A percentile compares a stretch with the other conserved stretches of the same genome.
Evolutionary conservation across 2,113 vertebrate genomes (phyloP).

Genomic region (Meleagris gallopavo): DNA sequence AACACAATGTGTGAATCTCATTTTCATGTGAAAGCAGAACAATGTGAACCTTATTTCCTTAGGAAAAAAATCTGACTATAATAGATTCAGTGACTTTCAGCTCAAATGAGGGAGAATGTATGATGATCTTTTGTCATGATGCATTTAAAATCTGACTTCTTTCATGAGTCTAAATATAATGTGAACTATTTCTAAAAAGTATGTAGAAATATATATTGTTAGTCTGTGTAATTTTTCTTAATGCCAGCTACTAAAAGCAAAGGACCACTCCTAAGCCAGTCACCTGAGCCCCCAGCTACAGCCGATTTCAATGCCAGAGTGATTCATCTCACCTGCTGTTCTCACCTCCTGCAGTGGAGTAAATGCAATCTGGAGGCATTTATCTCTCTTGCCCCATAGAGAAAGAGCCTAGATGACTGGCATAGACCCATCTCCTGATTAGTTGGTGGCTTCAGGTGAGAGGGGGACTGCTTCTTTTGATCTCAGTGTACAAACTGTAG

Average conservation of each 20-base stretch:
- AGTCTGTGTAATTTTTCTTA: background rate
- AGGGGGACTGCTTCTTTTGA: background rate
- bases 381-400: constrained; percentile 48
- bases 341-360: constrained; percentile 56
- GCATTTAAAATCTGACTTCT: background rate
- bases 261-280: background rate
- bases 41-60: background rate
- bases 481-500: background rate
- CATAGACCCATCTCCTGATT: background rate
- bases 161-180: background rate
- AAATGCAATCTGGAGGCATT: constrained; percentile 36
- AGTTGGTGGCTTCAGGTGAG: background rate
- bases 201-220: background rate
- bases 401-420: constrained; percentile 55
- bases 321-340: constrained; percentile 55
- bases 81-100: background rate
- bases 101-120: background rate
- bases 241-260: background rate
- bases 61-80: background rate
- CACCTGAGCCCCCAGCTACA: background rate
- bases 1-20: background rate
- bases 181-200: background rate
- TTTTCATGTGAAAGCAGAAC: background rate
- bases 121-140: background rate
- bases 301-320: background rate